A percentile compares a stretch with the other conserved stretches of the same genome.
These are phyloP conservation scores for Caranx melampygus DNA, from an alignment of 2,113 vertebrate genomes.

Conservation along the genomic window DNA sequence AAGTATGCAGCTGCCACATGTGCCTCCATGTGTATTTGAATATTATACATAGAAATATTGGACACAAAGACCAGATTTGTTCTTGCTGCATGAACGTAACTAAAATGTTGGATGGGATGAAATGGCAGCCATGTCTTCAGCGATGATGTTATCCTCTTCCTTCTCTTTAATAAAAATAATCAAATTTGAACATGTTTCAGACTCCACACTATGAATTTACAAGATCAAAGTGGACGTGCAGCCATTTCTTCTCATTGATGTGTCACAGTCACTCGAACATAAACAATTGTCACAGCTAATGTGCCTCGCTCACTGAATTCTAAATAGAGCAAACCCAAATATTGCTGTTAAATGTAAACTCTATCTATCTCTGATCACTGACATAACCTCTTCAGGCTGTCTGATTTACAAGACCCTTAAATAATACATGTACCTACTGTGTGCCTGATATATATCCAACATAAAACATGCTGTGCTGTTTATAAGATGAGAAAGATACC, in stretches of 20 bases:
- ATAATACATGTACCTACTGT: constrained; percentile 54
- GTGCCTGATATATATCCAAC: constrained; percentile 49
- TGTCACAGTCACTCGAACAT: constrained; percentile 44
- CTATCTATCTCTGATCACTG: constrained; percentile 48
- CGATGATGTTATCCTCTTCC: constrained; percentile 27
- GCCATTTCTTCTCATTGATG: constrained; percentile 34
- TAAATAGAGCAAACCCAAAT: constrained; percentile 61
- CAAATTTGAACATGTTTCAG: constrained; percentile 22
- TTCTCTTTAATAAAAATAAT: constrained; percentile 31
- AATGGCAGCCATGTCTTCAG: constrained; percentile 13
- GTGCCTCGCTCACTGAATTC: constrained; percentile 45
- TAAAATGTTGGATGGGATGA: constrained; percentile 5
- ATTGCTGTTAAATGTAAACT: constrained; percentile 65
- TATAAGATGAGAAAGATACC: constrained; percentile 32
- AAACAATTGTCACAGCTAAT: constrained; percentile 60
- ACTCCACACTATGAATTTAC: constrained; percentile 26
- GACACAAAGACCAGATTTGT: background rate
- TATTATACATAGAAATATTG: no score
- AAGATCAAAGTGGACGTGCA: constrained; percentile 50
- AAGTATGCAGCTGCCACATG: background rate
- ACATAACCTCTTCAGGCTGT: constrained; percentile 31
- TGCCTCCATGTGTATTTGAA: background rate
- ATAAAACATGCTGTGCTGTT: constrained; percentile 46
- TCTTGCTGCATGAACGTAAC: background rate
- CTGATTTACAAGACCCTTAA: constrained; percentile 55